phyloP scores from a whole-genome alignment of 2,888 invertebrate genomes.

The Limnephilus lunatus region DNA sequence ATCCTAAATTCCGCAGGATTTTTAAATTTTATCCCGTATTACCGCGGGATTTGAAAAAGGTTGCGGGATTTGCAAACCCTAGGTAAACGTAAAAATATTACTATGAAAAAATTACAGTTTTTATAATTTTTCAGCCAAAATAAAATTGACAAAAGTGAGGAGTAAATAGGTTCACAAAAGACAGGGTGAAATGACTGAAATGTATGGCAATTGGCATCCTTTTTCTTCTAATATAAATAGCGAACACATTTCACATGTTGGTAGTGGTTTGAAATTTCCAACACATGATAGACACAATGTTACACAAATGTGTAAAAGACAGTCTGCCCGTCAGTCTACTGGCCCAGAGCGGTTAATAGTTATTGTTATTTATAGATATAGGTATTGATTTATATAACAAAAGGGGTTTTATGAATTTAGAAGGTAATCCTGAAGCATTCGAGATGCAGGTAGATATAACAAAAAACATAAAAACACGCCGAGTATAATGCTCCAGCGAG shows the following conservation, averaged over 20 bases:
- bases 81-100: no score
- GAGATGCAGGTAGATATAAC: neutral
- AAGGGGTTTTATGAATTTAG: conserved; percentile 12
- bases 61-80: no score
- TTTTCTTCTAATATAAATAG: neutral
- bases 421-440: neutral
- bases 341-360: neutral
- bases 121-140: no score
- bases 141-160: no score
- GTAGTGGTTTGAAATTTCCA: neutral
- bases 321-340: conserved; percentile 14
- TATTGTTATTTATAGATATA: conserved; percentile 14
- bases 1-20: no score
- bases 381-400: conserved; percentile 17
- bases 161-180: neutral
- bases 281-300: neutral
- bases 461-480: neutral
- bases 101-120: no score
- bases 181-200: no score
- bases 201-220: neutral
- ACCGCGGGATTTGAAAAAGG: no score
- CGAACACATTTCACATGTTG: neutral
- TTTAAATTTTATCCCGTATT: no score
- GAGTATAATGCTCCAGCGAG: neutral
- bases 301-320: neutral